Percentiles rank a stretch among this genome's conserved stretches.
Conservation (phyloP, 2,797 vertebrate species). For the Coranthus polyacanthus region DNA sequence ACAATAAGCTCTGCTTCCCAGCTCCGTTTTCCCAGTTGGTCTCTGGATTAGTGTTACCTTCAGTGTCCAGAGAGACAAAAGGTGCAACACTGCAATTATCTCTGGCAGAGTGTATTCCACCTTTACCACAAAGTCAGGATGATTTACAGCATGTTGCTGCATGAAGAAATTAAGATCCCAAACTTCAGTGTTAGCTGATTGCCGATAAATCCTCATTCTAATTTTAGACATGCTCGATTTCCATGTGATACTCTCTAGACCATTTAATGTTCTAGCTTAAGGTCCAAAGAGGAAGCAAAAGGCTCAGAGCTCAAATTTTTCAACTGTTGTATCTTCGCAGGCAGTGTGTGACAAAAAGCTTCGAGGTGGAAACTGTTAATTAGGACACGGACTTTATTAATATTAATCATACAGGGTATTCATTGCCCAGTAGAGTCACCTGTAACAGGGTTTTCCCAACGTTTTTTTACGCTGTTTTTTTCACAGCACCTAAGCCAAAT, state of each 20-base stretch:
- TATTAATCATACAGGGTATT: too few species aligned
- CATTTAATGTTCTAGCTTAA: conserved; percentile 56
- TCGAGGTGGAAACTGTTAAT: conserved; percentile 44
- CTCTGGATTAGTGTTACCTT: conserved; percentile 11
- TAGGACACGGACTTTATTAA: conserved; percentile 7
- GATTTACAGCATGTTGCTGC: conserved; percentile 24
- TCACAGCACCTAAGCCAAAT: too few species aligned
- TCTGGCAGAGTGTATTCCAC: too few species aligned
- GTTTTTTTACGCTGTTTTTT: too few species aligned
- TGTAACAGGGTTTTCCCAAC: too few species aligned
- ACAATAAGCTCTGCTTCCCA: conserved; percentile 1
- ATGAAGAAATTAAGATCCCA: conserved; percentile 27
- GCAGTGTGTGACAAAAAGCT: conserved; percentile 23
- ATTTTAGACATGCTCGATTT: conserved; percentile 55
- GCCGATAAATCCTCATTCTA: conserved; percentile 41
- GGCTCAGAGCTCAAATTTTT: conserved; percentile 47
- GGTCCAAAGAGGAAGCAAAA: conserved; percentile 46
- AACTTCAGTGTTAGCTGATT: conserved; percentile 27
- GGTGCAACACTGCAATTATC: too few species aligned
- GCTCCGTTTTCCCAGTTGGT: neutral
- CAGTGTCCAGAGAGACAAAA: conserved; percentile 10
- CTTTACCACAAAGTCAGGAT: conserved; percentile 29
- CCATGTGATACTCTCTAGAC: conserved; percentile 36
- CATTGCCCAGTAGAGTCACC: too few species aligned
- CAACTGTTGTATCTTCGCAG: conserved; percentile 9